Conservation (phyloP, 2,113 vertebrate genomes). For the Pangasianodon hypophthalmus region DNA sequence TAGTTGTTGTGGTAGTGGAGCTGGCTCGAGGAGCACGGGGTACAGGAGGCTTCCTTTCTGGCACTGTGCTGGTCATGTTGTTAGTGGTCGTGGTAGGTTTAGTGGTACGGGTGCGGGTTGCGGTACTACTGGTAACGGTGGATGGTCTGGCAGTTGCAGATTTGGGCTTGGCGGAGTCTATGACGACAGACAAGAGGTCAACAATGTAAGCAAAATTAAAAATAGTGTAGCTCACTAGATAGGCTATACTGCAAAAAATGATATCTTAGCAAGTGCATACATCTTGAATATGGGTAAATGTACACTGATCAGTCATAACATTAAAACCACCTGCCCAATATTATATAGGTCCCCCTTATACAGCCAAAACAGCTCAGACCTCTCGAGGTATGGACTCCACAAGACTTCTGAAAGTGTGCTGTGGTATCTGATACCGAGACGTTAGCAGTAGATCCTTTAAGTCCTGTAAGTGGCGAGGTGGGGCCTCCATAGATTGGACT, state of each 20-base stretch:
- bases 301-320: neutral
- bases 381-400: too few species aligned
- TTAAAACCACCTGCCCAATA: too few species aligned
- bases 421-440: too few species aligned
- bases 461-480: too few species aligned
- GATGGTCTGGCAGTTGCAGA: constrained; percentile 62
- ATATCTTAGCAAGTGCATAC: neutral
- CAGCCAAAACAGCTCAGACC: too few species aligned
- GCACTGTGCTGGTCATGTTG: constrained; percentile 56
- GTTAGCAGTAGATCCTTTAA: too few species aligned
- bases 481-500: too few species aligned
- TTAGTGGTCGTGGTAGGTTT: constrained; percentile 60
- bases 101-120: constrained; percentile 69
- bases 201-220: neutral
- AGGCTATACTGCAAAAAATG: neutral
- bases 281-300: neutral
- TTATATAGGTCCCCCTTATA: too few species aligned
- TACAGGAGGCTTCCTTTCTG: constrained; percentile 75
- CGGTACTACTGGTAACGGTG: constrained; percentile 41
- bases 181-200: neutral
- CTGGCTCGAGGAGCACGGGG: constrained; percentile 59
- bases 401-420: too few species aligned
- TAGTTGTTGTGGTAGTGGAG: constrained; percentile 53
- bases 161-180: constrained; percentile 74
- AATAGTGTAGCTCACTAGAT: neutral